phyloP scores from a whole-genome alignment of 2,113 vertebrate genomes.

The Dromas ardeola region DNA sequence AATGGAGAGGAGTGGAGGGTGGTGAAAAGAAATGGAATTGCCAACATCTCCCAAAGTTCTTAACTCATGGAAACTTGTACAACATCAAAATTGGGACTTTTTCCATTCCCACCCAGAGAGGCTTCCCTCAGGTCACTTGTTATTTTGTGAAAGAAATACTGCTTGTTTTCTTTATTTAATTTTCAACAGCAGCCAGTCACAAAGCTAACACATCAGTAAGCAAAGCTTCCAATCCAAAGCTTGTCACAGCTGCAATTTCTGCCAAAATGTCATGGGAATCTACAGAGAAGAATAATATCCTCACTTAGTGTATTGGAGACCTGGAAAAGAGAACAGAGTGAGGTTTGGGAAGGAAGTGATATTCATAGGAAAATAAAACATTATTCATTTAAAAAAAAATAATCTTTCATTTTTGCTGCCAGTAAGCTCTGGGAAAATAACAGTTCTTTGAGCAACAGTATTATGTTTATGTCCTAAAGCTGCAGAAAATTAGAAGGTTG shows the following conservation, averaged over 20 bases:
- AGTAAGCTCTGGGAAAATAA: background rate
- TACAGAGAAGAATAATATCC: background rate
- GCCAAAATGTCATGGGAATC: constrained; percentile 24
- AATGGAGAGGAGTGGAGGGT: background rate
- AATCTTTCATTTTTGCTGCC: background rate
- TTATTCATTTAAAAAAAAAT: background rate
- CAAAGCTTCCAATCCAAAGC: background rate
- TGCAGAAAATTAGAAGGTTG: background rate
- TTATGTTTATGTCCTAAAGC: background rate
- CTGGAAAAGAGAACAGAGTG: background rate
- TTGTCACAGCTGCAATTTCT: background rate
- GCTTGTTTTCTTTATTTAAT: constrained; percentile 35
- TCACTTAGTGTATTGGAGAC: background rate
- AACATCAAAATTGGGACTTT: background rate
- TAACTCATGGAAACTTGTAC: background rate
- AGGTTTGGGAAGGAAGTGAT: background rate
- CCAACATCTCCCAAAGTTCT: background rate
- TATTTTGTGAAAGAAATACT: constrained; percentile 12
- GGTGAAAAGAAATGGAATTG: background rate
- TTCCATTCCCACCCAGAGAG: background rate
- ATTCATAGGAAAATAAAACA: background rate
- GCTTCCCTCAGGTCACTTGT: constrained; percentile 25
- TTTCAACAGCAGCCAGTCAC: constrained; percentile 14
- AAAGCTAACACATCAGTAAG: constrained; percentile 10
- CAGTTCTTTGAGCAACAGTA: background rate